Conservation (phyloP, 2,888 invertebrate species). For the Aleiodes leptofemur region DNA sequence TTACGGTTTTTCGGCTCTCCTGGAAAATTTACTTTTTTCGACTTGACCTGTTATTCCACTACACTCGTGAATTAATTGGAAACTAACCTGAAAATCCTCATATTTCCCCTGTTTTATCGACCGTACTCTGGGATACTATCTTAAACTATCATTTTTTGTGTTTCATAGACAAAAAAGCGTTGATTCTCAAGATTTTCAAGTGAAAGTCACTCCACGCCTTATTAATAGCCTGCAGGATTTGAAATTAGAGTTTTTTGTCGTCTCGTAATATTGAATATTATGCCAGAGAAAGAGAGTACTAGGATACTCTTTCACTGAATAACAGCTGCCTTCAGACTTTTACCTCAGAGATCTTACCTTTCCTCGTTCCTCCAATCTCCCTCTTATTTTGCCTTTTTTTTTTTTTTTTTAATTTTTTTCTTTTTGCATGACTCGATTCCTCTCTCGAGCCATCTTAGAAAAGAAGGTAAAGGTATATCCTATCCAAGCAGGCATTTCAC, state of each 20-base stretch:
- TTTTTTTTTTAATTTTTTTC: not conserved
- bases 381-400: slow-evolving; percentile 9
- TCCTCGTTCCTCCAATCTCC: slow-evolving; percentile 18
- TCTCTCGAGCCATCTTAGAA: not conserved
- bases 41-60: no score
- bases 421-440: slow-evolving; percentile 24
- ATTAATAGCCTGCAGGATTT: no score
- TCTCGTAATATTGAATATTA: not conserved
- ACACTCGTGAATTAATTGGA: no score
- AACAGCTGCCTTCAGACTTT: slow-evolving; percentile 1
- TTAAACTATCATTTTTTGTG: no score
- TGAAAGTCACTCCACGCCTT: no score
- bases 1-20: no score
- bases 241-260: not conserved
- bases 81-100: no score
- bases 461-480: not conserved
- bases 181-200: no score
- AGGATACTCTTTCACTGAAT: not conserved
- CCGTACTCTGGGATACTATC: no score
- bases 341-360: slow-evolving; percentile 4
- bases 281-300: not conserved
- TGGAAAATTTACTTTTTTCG: no score
- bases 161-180: no score
- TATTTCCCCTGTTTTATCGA: no score
- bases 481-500: slow-evolving; percentile 20